Evolutionary conservation across 2,888 invertebrate genomes (phyloP), one percentile per base, ranked within the genome.

Genomic region (Andrena fulva): DNA sequence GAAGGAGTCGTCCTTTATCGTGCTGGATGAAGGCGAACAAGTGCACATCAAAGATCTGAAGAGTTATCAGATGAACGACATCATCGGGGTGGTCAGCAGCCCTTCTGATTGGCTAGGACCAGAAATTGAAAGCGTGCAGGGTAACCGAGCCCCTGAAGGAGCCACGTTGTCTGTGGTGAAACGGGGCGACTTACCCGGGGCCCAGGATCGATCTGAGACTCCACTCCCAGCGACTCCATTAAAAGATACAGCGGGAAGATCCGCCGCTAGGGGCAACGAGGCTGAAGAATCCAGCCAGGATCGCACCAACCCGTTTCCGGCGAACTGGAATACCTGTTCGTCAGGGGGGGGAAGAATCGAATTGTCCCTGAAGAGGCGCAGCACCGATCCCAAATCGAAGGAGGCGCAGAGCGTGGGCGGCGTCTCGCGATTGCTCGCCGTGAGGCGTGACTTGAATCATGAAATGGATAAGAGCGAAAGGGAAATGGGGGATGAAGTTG

Each of bases 31-130:
- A 4, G 86, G 73, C 24, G 71, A 75, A 20, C 60, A 77, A 7
- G 33, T 80, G 10, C 52, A 7, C 6, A 74, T 88, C 48, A 48
- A 3, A 5, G 78, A 60, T 2, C 33, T 89, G 59, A 80, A 79
- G 33, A 69, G 5, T 24, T 20, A 52, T 31, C 78, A 89, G 78
- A 71, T 89, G 70, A 77, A 80, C 20, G 77, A 84, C 24, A 90
- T 90, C 54, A 85, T 89, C 62, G 89, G 87, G 0, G 10, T 83
- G 20, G 6, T 7, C 20, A 35, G 1, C 20, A 7, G 0, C 7
- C 0, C 0, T 1, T 1, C 33, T 20, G 16, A 24, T 16, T 6
- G 2, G 8, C 24, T 10, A 27, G 24, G 4, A 60, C 10, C 4
- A 2, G 24, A 1, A 4, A n/a, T 35, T 29, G 35, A 50, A 20